Evolutionary conservation across 2,888 invertebrate species (phyloP).

Genomic region (Athetis lepigone): DNA sequence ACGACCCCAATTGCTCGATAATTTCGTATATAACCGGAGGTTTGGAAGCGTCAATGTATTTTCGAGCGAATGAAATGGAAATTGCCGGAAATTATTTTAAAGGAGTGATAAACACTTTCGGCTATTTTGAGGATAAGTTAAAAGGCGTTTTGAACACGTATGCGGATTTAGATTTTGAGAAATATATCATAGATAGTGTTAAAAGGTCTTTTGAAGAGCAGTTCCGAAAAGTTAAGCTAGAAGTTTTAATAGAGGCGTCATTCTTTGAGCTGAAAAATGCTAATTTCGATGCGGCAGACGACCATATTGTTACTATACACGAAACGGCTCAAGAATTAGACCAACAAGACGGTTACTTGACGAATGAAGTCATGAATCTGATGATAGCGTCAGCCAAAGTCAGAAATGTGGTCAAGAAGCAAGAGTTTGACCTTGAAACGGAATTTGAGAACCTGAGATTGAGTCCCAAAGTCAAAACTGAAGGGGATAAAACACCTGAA

Average conservation of each 20-base stretch:
- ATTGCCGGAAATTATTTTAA: slow-evolving; percentile 80
- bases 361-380: slow-evolving; percentile 78
- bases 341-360: slow-evolving; percentile 64
- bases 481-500: slow-evolving; percentile 72
- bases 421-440: slow-evolving; percentile 60
- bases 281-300: slow-evolving; percentile 71
- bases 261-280: slow-evolving; percentile 75
- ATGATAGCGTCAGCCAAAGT: slow-evolving; percentile 73
- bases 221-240: slow-evolving; percentile 67
- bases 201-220: slow-evolving; percentile 59
- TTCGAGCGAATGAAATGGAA: slow-evolving; percentile 73
- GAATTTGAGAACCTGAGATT: slow-evolving; percentile 74
- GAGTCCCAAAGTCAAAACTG: slow-evolving; percentile 61
- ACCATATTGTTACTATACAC: slow-evolving; percentile 74
- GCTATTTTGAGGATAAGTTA: slow-evolving; percentile 67
- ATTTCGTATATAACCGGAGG: slow-evolving; percentile 69
- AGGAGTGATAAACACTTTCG: slow-evolving; percentile 70
- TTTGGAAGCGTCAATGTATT: slow-evolving; percentile 78
- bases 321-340: slow-evolving; percentile 72
- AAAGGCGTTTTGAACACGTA: slow-evolving; percentile 51
- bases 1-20: slow-evolving; percentile 65
- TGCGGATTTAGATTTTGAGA: slow-evolving; percentile 59
- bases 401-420: slow-evolving; percentile 61
- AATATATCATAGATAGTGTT: slow-evolving; percentile 68
- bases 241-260: slow-evolving; percentile 75